Evolutionary conservation across 2,888 invertebrate species (phyloP).

Genomic region (Nebria salina): DNA sequence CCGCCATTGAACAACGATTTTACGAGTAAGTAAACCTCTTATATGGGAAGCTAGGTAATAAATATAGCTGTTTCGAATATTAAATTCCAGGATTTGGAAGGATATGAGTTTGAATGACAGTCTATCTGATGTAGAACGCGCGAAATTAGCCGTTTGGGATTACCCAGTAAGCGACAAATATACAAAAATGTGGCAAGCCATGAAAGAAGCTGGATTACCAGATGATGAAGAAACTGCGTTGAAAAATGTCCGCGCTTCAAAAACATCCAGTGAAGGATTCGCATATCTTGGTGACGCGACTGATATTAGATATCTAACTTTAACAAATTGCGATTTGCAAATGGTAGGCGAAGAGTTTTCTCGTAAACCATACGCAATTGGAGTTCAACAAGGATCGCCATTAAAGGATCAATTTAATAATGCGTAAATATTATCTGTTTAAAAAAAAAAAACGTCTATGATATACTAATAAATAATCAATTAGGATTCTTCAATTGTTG

Average conservation of each 20-base stretch:
- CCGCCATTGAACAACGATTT: conserved; percentile 91
- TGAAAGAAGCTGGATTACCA: conserved; percentile 85
- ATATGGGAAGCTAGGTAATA: background rate
- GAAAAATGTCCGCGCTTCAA: conserved; percentile 73
- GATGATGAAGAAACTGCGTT: conserved; percentile 82
- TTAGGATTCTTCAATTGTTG: conserved; percentile 89
- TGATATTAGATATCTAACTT: conserved; percentile 78
- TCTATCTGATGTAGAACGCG: conserved; percentile 86
- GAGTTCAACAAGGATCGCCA: conserved; percentile 95
- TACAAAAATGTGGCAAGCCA: conserved; percentile 98
- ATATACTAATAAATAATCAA: background rate
- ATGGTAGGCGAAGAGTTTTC: conserved; percentile 97
- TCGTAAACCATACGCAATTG: conserved; percentile 95
- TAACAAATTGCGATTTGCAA: conserved; percentile 89
- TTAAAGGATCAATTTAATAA: conserved; percentile 94
- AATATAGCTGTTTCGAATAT: background rate
- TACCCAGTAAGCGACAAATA: conserved; percentile 98
- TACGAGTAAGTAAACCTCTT: conserved; percentile 78
- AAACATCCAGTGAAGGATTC: conserved; percentile 83
- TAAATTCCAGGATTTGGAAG: conserved; percentile 87
- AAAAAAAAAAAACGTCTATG: background rate
- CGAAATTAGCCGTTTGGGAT: conserved; percentile 97
- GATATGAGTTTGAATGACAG: conserved; percentile 97
- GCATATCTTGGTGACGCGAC: conserved; percentile 89
- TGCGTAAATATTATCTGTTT: conserved; percentile 74